These are phyloP conservation scores for Chloropsis hardwickii DNA, from an alignment of 2,113 vertebrate genomes.

Conservation along the genomic window DNA sequence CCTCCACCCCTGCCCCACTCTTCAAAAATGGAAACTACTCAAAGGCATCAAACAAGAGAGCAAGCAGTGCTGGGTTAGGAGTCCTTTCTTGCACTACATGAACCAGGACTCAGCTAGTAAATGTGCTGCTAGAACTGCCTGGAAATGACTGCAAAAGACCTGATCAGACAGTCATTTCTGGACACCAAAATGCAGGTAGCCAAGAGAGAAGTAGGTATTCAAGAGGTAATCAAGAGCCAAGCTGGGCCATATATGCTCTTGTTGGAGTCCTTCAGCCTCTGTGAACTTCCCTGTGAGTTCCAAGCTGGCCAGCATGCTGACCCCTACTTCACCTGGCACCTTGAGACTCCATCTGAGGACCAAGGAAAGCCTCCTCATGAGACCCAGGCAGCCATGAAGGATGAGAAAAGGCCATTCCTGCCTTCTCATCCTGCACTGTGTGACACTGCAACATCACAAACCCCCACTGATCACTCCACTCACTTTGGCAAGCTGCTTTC, in stretches of 20 bases:
- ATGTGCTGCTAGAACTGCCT: background rate
- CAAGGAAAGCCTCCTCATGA: background rate
- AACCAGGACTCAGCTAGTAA: background rate
- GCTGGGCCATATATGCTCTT: background rate
- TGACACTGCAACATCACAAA: background rate
- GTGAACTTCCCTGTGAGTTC: background rate
- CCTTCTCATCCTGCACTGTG: too few relatives aligned
- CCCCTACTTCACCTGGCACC: background rate
- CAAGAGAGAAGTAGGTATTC: background rate
- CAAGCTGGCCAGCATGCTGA: background rate
- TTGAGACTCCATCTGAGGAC: background rate
- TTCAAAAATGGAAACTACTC: background rate
- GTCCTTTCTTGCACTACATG: background rate
- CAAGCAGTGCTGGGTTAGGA: background rate
- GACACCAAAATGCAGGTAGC: background rate
- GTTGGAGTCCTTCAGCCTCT: background rate
- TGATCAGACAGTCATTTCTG: background rate
- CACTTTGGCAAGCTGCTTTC: background rate
- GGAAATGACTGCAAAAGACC: background rate
- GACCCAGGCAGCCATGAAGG: background rate
- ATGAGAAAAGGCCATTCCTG: background rate
- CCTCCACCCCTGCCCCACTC: fast-evolving
- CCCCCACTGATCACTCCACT: too few relatives aligned
- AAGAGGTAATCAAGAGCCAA: background rate
- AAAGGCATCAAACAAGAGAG: background rate